A percentile compares a stretch with the other conserved stretches of the same genome.
phyloP scores from a whole-genome alignment of 1,140 invertebrate genomes.

The Carposina sasakii region DNA sequence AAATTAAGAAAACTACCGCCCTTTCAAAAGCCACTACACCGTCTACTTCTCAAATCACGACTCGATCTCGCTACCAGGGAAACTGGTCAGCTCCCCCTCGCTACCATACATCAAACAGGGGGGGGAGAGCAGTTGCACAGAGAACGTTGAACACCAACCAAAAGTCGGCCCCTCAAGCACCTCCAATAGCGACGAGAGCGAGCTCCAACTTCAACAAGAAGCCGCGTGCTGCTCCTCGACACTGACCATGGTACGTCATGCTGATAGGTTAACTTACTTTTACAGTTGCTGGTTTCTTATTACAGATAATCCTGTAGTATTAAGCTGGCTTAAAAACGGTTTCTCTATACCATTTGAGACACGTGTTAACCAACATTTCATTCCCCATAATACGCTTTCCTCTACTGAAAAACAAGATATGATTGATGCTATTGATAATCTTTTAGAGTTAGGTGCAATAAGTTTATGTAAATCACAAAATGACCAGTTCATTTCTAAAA shows the following conservation, averaged over 20 bases:
- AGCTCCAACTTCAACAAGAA: background rate
- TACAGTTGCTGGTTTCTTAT: background rate
- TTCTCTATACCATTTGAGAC: background rate
- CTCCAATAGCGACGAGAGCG: background rate
- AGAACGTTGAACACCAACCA: background rate
- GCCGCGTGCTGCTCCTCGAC: background rate
- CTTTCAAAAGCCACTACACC: background rate
- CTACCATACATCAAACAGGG: conserved; percentile 1
- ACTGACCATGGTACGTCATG: background rate
- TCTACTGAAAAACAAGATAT: background rate
- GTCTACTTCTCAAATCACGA: background rate
- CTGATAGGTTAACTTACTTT: background rate
- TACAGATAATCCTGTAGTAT: background rate
- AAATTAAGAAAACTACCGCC: conserved; percentile 2
- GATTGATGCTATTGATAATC: background rate
- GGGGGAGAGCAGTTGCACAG: background rate
- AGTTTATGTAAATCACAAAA: background rate
- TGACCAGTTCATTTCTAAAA: conserved; percentile 1
- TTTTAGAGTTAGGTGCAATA: background rate
- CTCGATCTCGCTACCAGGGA: conserved; percentile 5
- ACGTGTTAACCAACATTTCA: background rate
- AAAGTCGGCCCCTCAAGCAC: background rate
- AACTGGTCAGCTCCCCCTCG: conserved; percentile 4
- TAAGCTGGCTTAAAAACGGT: background rate
- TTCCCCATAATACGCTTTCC: background rate